Conservation (phyloP, 2,888 invertebrate genomes). For the Cylindroiulus punctatus region DNA sequence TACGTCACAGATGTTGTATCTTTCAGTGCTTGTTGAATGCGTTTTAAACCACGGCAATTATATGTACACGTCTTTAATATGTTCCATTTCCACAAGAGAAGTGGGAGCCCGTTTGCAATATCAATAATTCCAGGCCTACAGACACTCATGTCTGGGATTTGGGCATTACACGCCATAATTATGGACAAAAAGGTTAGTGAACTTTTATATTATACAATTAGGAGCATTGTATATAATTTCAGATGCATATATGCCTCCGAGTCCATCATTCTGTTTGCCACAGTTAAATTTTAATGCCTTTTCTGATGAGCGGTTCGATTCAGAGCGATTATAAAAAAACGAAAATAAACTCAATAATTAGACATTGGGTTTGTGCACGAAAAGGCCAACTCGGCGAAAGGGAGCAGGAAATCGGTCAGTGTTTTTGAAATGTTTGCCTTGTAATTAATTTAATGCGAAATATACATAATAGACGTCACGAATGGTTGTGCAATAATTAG, state of each 20-base stretch:
- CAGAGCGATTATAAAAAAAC: background rate
- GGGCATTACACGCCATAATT: background rate
- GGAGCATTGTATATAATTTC: conserved; percentile 20
- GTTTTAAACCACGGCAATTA: background rate
- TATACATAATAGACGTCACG: conserved; percentile 45
- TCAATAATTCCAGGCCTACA: background rate
- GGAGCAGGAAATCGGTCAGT: conserved; percentile 26
- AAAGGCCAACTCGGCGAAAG: background rate
- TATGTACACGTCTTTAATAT: background rate
- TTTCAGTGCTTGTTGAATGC: too few relatives aligned
- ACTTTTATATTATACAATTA: conserved; percentile 33
- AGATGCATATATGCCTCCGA: background rate
- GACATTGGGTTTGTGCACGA: background rate
- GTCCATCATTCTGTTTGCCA: background rate
- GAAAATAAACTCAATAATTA: conserved; percentile 45
- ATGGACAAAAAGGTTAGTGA: conserved; percentile 30
- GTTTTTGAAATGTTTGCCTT: background rate
- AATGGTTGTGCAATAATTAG: conserved; percentile 47
- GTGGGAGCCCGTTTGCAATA: background rate
- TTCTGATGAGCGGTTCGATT: background rate
- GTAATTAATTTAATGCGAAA: conserved; percentile 35
- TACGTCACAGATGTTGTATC: too few relatives aligned
- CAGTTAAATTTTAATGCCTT: conserved; percentile 34
- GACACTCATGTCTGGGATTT: conserved; percentile 13
- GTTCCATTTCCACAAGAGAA: background rate